Evolutionary conservation across 2,113 vertebrate genomes (phyloP).

Genomic region (Lagopus muta): DNA sequence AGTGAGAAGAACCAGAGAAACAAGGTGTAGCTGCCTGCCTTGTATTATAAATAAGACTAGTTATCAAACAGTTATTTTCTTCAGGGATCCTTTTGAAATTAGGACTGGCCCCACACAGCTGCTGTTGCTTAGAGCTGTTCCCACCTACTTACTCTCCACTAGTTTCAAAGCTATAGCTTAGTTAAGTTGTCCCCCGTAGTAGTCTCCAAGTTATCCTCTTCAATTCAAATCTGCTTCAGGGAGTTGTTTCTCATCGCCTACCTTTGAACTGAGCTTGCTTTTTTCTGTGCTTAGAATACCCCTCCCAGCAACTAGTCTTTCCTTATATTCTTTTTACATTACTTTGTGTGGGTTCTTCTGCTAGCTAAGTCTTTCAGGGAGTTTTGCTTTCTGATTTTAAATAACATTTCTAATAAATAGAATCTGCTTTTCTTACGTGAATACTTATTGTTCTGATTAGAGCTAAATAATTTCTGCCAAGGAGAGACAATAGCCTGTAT

Average conservation of each 20-base stretch:
- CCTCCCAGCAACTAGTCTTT: slow-evolving; percentile 27
- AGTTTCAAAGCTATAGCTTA: background rate
- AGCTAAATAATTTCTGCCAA: background rate
- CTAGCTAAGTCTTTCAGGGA: background rate
- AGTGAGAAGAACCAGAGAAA: background rate
- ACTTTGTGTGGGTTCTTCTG: slow-evolving; percentile 4
- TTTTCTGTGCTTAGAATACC: background rate
- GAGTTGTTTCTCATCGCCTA: background rate
- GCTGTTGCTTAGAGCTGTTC: background rate
- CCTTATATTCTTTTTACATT: slow-evolving; percentile 32
- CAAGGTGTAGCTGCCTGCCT: background rate
- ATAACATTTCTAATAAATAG: background rate
- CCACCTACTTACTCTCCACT: background rate
- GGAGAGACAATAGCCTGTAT: background rate
- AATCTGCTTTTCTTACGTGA: slow-evolving; percentile 10
- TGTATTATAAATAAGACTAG: background rate
- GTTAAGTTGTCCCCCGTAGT: background rate
- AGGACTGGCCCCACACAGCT: background rate
- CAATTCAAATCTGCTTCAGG: background rate
- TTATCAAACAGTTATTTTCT: background rate
- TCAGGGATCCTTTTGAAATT: background rate
- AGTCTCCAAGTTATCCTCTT: background rate
- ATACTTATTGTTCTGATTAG: background rate
- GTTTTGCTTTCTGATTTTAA: slow-evolving; percentile 21
- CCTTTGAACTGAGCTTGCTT: background rate